Base-by-base conservation (phyloP, 2,113 vertebrate species). In the Mormyrus lacerda region DNA sequence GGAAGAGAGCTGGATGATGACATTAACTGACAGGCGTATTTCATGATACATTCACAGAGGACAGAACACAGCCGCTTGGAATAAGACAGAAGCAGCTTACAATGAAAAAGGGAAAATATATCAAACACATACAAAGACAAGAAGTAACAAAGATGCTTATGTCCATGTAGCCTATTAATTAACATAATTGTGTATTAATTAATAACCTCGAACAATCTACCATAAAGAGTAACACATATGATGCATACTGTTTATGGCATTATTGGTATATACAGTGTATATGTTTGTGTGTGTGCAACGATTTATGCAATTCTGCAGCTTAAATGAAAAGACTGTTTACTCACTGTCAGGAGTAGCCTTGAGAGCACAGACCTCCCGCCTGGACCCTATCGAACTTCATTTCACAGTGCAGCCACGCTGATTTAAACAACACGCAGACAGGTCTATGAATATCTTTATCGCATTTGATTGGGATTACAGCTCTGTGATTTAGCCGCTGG, bases 381-480 rank as follows among this genome's bases (percentile, higher is more conserved):
- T 50, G 84, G 51, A 48, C 4, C 53, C 55, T 21, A 90, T 91
- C 87, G 76, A 85, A 89, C 48, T 86, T 87, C 83, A 91, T 91
- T 89, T 91, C 90, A 90, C 89, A 90, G 82, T 61, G 79, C 89
- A 53, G 90, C 55, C 65, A 39, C 84, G 73, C 82, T 86, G 35
- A 53, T 90, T 87, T 47, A n/a, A 19, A 27, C 79, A 83, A 45
- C 69, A 17, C 47, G 8, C 69, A 58, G 84, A 84, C 88, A 91
- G 61, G 88, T 90, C 87, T 82, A 91, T 91, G 89, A 91, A 91
- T 91, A 91, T 91, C 91, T 91, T 91, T 91, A 91, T 92, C 88
- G 82, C 86, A 47, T 90, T 65, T 90, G 90, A 91, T 58, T 91
- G 83, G 90, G 65, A 88, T 79, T 89, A 55, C 31, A 61, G 31